Conservation (phyloP, 2,113 vertebrate genomes). For the Brienomyrus brachyistius region DNA sequence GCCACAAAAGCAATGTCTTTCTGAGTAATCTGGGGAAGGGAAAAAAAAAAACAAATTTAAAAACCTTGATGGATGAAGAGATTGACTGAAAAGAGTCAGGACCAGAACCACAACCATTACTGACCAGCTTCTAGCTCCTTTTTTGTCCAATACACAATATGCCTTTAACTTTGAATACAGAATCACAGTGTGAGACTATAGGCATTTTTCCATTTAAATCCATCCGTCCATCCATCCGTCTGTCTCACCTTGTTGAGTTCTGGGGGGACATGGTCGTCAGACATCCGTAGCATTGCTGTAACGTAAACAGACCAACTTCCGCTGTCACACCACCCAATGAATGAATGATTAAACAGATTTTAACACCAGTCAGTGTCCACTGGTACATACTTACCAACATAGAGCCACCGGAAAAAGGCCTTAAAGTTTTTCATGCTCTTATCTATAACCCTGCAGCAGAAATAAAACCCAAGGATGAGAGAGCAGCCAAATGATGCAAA, state of each 20-base stretch:
- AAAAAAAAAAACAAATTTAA: background rate
- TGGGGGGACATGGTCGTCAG: conserved; percentile 90
- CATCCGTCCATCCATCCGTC: too few species aligned
- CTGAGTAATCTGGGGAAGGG: conserved; percentile 81
- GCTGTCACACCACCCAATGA: background rate
- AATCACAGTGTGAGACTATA: background rate
- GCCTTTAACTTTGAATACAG: background rate
- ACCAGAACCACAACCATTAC: background rate
- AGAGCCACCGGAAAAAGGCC: conserved; percentile 96
- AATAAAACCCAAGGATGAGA: conserved; percentile 3
- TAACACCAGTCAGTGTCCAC: background rate
- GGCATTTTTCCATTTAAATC: background rate
- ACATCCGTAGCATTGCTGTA: conserved; percentile 94
- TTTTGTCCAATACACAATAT: background rate
- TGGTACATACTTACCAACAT: conserved; percentile 76
- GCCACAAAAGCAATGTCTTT: conserved; percentile 97
- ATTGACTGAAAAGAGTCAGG: background rate
- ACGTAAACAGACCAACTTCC: conserved; percentile 3
- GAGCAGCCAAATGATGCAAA: conserved; percentile 27
- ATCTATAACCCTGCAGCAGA: conserved; percentile 81
- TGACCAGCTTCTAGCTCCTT: background rate
- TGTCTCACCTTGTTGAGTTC: conserved; percentile 87
- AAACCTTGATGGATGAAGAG: background rate
- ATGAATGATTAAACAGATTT: background rate
- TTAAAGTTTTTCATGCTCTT: conserved; percentile 99